Evolutionary conservation across 2,113 vertebrate genomes (phyloP).

Genomic region (Malurus cyaneus): DNA sequence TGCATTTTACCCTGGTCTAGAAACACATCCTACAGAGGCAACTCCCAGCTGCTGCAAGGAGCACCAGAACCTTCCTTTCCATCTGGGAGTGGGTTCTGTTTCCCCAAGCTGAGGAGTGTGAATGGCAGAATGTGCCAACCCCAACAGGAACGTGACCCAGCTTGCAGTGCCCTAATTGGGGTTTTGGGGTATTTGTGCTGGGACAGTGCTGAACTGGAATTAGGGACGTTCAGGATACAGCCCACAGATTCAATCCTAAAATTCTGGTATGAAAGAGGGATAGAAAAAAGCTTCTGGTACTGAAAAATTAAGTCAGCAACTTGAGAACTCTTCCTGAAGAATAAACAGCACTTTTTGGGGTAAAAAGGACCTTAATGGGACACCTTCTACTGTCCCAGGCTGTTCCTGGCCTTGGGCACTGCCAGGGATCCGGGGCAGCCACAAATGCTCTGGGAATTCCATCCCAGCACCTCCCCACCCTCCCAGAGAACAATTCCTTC

Average conservation of each 20-base stretch:
- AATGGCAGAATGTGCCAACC: fast-evolving
- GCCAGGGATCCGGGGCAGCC: not conserved
- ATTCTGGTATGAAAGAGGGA: not conserved
- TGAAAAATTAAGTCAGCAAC: not conserved
- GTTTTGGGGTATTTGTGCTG: fast-evolving
- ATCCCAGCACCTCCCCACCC: not conserved
- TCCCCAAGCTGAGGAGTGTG: not conserved
- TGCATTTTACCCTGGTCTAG: not conserved
- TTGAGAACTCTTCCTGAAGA: not conserved
- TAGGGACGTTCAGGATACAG: not conserved
- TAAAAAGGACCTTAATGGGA: not conserved
- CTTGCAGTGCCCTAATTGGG: fast-evolving
- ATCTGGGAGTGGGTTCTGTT: fast-evolving
- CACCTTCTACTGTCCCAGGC: fast-evolving
- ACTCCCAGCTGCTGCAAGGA: not conserved
- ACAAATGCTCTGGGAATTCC: not conserved
- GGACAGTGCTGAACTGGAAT: not conserved
- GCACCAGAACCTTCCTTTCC: not conserved
- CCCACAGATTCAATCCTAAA: not conserved
- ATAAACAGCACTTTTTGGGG: fast-evolving
- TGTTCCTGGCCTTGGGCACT: not conserved
- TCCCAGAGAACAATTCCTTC: not conserved
- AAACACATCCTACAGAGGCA: not conserved
- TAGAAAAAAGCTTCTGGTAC: not conserved
- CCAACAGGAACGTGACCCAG: not conserved